Evolutionary conservation across 2,113 vertebrate genomes (phyloP).

Genomic region (Genyomyrus donnyi): DNA sequence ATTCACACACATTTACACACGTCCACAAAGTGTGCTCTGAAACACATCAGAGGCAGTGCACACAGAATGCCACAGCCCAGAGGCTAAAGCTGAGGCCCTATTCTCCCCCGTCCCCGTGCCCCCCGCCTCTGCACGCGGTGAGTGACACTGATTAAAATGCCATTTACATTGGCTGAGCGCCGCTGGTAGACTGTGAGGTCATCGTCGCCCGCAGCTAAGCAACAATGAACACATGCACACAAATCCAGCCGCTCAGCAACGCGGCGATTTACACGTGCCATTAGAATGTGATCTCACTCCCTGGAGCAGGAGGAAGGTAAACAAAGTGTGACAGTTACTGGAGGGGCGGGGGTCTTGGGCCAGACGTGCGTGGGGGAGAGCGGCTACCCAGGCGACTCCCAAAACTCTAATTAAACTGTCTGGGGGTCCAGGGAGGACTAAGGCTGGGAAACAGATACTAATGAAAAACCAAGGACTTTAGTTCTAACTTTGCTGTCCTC

Average conservation of each 20-base stretch:
- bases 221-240: neutral
- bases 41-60: neutral
- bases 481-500: neutral
- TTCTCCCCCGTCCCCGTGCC: neutral
- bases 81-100: neutral
- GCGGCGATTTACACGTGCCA: neutral
- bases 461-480: neutral
- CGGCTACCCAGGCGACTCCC: neutral
- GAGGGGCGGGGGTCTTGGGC: neutral
- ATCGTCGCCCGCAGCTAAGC: neutral
- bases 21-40: neutral
- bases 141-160: neutral
- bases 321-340: neutral
- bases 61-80: neutral
- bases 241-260: neutral
- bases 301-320: neutral
- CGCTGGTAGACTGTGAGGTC: neutral
- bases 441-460: neutral
- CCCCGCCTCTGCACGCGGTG: neutral
- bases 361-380: neutral
- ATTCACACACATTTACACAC: no score
- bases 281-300: neutral
- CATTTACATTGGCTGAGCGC: neutral
- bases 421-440: neutral
- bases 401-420: neutral